phyloP scores from a whole-genome alignment of 2,797 vertebrate genomes.

The Cyclopterus lumpus region DNA sequence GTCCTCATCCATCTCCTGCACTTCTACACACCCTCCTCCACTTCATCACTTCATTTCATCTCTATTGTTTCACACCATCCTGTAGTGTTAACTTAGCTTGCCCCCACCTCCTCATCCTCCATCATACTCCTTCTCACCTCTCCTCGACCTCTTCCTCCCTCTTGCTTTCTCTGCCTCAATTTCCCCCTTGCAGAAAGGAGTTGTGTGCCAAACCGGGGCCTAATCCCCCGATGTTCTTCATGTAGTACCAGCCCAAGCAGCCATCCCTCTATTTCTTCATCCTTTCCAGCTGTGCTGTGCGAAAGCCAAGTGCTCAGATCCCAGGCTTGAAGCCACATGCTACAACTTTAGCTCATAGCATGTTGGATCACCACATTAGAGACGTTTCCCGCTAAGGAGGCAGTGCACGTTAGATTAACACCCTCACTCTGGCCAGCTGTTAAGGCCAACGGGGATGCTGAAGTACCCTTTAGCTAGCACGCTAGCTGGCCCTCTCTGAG shows the following conservation, averaged over 20 bases:
- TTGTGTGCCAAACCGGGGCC: conserved; percentile 64
- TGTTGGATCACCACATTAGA: conserved; percentile 58
- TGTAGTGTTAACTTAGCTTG: conserved; percentile 52
- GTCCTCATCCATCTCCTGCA: conserved; percentile 68
- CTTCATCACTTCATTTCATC: conserved; percentile 60
- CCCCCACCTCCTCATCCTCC: conserved; percentile 34
- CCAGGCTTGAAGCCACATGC: conserved; percentile 57
- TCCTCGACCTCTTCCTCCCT: conserved; percentile 39
- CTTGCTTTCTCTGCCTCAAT: conserved; percentile 48
- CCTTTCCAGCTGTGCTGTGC: conserved; percentile 64
- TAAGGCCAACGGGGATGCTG: conserved; percentile 50
- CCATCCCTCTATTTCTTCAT: conserved; percentile 55
- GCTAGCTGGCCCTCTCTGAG: conserved; percentile 47
- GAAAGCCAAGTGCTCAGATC: conserved; percentile 61
- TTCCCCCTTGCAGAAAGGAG: conserved; percentile 53
- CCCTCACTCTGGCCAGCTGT: conserved; percentile 47
- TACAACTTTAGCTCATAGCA: conserved; percentile 56
- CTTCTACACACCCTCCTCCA: conserved; percentile 26
- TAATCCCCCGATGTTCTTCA: conserved; percentile 74
- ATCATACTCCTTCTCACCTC: conserved; percentile 41
- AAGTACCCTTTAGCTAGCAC: conserved; percentile 42
- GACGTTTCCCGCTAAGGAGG: conserved; percentile 54
- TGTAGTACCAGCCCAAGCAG: conserved; percentile 62
- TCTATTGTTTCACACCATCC: conserved; percentile 61
- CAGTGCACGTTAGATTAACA: conserved; percentile 70